Evolutionary conservation across 2,113 vertebrate genomes (phyloP).

Genomic region (Enhydra lutris): DNA sequence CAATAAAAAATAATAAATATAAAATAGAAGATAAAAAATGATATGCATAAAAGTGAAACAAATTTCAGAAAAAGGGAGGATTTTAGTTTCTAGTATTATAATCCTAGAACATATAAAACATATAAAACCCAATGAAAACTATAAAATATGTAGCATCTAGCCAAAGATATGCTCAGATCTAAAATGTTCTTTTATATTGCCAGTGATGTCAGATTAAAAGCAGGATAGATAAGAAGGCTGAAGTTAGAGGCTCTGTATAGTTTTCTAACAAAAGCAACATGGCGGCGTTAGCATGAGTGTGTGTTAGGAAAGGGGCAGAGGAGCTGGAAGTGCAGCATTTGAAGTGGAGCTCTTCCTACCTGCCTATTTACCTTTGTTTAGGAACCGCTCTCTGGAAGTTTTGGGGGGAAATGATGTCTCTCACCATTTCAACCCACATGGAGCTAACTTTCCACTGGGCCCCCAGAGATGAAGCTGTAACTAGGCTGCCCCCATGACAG

Average conservation of each 20-base stretch:
- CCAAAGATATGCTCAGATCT: not conserved
- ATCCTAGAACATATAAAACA: not conserved
- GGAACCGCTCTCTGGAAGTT: not conserved
- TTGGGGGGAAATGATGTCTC: not conserved
- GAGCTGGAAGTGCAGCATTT: not conserved
- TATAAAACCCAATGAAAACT: too few relatives aligned
- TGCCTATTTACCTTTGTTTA: not conserved
- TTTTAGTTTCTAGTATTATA: not conserved
- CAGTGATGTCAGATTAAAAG: not conserved
- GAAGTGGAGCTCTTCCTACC: not conserved
- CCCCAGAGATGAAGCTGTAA: not conserved
- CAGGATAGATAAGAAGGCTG: not conserved
- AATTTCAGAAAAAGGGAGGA: not conserved
- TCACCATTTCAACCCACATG: not conserved
- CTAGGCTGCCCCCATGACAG: not conserved
- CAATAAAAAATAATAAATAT: too few relatives aligned
- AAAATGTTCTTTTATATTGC: not conserved
- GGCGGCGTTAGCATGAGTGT: not conserved
- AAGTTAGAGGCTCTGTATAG: not conserved
- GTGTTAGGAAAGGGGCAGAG: not conserved
- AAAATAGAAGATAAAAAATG: not conserved
- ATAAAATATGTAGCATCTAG: too few relatives aligned
- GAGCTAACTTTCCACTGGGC: not conserved
- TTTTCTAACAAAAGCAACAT: not conserved
- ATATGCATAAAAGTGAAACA: not conserved